Conservation (phyloP, 1,140 invertebrate species). For the Drosophila serrata region DNA sequence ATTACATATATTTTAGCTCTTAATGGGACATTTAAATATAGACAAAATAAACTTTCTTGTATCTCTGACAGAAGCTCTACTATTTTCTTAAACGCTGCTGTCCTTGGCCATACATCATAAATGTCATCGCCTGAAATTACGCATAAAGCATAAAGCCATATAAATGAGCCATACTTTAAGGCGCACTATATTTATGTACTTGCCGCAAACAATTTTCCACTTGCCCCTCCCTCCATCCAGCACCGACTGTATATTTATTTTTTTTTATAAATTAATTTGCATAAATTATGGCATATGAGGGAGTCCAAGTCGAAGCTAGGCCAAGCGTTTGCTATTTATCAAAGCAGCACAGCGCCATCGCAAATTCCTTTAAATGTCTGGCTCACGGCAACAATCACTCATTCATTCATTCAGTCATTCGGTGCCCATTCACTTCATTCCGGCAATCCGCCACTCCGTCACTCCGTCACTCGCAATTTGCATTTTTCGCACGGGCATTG, state of each 20-base stretch:
- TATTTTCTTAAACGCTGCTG: background rate
- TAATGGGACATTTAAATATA: background rate
- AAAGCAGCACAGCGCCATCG: conserved; percentile 41
- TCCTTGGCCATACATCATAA: conserved; percentile 75
- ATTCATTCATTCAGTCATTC: conserved; percentile 57
- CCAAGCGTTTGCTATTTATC: conserved; percentile 73
- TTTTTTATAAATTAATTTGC: conserved; percentile 80
- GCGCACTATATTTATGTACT: conserved; percentile 79
- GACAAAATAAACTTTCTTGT: background rate
- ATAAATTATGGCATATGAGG: conserved; percentile 80
- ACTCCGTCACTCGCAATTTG: conserved; percentile 71
- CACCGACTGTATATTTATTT: conserved; percentile 19
- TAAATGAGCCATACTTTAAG: conserved; percentile 81
- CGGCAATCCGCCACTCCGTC: conserved; percentile 25
- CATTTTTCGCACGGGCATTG: conserved; percentile 78
- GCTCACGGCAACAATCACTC: conserved; percentile 68
- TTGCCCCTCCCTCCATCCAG: conserved; percentile 56
- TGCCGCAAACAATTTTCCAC: conserved; percentile 74
- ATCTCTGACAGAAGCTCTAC: background rate
- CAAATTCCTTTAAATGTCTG: conserved; percentile 55
- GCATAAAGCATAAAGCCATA: conserved; percentile 84
- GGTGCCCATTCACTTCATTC: conserved; percentile 47
- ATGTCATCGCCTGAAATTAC: conserved; percentile 81
- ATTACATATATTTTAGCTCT: background rate
- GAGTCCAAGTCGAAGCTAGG: conserved; percentile 57